These are phyloP conservation scores for Drosophila triauraria DNA, from an alignment of 1,140 invertebrate genomes.

Conservation along the genomic window DNA sequence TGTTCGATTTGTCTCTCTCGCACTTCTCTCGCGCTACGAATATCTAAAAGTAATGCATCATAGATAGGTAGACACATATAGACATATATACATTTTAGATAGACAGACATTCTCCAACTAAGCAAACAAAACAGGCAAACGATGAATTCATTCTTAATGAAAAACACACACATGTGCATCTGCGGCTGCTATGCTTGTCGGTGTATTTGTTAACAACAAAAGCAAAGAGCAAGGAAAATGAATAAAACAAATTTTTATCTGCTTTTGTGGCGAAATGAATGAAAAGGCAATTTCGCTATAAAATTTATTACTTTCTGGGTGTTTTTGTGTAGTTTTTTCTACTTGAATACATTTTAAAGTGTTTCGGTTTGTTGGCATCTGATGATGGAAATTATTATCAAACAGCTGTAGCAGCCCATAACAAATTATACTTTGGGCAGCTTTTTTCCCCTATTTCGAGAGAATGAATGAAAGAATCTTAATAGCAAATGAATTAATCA, in stretches of 20 bases:
- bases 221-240: slow-evolving; percentile 14
- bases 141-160: slow-evolving; percentile 78
- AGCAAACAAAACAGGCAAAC: slow-evolving; percentile 30
- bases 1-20: not conserved
- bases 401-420: slow-evolving; percentile 22
- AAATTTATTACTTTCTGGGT: slow-evolving; percentile 69
- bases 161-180: slow-evolving; percentile 39
- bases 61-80: slow-evolving; percentile 20
- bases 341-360: slow-evolving; percentile 46
- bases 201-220: slow-evolving; percentile 46
- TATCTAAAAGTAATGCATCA: slow-evolving; percentile 47
- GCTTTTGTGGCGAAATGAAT: slow-evolving; percentile 67
- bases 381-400: slow-evolving; percentile 19
- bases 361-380: slow-evolving; percentile 24
- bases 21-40: not conserved
- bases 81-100: slow-evolving; percentile 10
- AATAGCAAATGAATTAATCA: slow-evolving; percentile 2
- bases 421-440: slow-evolving; percentile 18
- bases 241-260: slow-evolving; percentile 65
- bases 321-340: slow-evolving; percentile 37
- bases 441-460: slow-evolving; percentile 14
- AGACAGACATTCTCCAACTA: slow-evolving; percentile 35
- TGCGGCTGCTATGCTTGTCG: slow-evolving; percentile 1
- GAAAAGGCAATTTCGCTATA: slow-evolving; percentile 71
- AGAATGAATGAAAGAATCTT: slow-evolving; percentile 1